Conservation (phyloP, 2,888 invertebrate genomes). For the Euplexia lucipara region DNA sequence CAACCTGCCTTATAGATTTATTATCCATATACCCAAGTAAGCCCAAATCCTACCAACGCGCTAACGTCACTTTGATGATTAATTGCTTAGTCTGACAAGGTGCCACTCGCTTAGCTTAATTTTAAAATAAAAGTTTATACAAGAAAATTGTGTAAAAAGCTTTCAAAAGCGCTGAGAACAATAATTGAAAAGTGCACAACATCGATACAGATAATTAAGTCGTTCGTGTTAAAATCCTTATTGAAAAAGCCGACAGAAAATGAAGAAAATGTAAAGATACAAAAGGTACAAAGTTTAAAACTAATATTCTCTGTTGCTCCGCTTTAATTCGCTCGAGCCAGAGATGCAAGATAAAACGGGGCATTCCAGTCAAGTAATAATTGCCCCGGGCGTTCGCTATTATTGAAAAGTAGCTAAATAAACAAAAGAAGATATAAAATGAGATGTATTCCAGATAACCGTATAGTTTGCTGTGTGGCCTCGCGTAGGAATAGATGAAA, state of each 20-base stretch:
- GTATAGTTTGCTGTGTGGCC: background rate
- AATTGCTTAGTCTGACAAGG: slow-evolving; percentile 6
- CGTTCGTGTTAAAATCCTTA: background rate
- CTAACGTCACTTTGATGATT: background rate
- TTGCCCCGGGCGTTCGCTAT: slow-evolving; percentile 21
- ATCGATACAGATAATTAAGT: slow-evolving; percentile 3
- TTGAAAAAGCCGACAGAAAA: slow-evolving; percentile 1
- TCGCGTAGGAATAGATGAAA: slow-evolving; percentile 19
- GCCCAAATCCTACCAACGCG: background rate
- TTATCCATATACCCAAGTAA: background rate
- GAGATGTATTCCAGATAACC: slow-evolving; percentile 42
- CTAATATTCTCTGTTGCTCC: slow-evolving; percentile 1
- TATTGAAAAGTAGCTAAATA: slow-evolving; percentile 25
- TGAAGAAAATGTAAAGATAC: background rate
- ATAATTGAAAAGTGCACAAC: background rate
- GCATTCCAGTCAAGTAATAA: slow-evolving; percentile 34
- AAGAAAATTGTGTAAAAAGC: slow-evolving; percentile 10
- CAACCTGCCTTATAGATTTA: background rate
- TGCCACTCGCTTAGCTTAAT: background rate
- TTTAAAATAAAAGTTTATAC: background rate
- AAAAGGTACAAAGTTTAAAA: slow-evolving; percentile 9
- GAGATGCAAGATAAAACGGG: slow-evolving; percentile 23
- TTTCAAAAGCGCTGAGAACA: background rate
- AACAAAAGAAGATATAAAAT: slow-evolving; percentile 44
- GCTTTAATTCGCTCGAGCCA: slow-evolving; percentile 20